These are phyloP conservation scores for Zelleria hepariella DNA, from an alignment of 2,888 invertebrate genomes.

Conservation along the genomic window DNA sequence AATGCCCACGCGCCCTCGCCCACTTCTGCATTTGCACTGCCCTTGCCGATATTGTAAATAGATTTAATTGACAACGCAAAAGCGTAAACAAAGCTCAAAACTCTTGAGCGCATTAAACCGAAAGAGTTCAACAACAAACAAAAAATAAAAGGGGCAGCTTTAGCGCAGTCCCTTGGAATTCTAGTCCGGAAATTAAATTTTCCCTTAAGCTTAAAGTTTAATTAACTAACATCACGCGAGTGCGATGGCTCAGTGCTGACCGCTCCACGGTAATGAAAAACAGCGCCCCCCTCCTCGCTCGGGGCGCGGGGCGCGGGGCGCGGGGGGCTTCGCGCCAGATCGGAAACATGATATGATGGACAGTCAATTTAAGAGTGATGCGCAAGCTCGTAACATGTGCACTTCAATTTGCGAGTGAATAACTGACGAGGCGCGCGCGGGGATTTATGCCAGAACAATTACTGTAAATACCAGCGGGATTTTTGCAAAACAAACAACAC, in stretches of 20 bases:
- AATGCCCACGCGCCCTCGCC: not conserved
- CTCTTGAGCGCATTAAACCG: too few species aligned
- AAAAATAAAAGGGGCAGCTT: slow-evolving; percentile 34
- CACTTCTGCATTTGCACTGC: not conserved
- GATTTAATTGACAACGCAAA: too few species aligned
- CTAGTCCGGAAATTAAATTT: slow-evolving; percentile 60
- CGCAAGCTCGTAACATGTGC: slow-evolving; percentile 22
- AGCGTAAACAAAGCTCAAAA: too few species aligned
- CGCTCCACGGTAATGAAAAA: slow-evolving; percentile 5
- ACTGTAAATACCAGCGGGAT: not conserved
- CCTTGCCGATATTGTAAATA: too few species aligned
- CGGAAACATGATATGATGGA: slow-evolving; percentile 38
- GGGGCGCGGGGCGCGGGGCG: slow-evolving; percentile 10
- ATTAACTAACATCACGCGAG: slow-evolving; percentile 58
- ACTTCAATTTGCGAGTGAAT: slow-evolving; percentile 24
- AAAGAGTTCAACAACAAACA: too few species aligned
- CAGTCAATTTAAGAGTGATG: slow-evolving; percentile 41
- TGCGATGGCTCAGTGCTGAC: slow-evolving; percentile 15
- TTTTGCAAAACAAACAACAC: not conserved
- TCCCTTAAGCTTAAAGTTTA: slow-evolving; percentile 60
- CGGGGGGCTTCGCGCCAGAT: slow-evolving; percentile 17
- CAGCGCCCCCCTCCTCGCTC: slow-evolving; percentile 1
- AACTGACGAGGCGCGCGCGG: not conserved
- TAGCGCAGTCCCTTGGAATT: slow-evolving; percentile 34
- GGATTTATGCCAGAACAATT: not conserved